Base-by-base conservation (phyloP, 2,888 invertebrate species). In the Hirtodrosophila cameraria region DNA sequence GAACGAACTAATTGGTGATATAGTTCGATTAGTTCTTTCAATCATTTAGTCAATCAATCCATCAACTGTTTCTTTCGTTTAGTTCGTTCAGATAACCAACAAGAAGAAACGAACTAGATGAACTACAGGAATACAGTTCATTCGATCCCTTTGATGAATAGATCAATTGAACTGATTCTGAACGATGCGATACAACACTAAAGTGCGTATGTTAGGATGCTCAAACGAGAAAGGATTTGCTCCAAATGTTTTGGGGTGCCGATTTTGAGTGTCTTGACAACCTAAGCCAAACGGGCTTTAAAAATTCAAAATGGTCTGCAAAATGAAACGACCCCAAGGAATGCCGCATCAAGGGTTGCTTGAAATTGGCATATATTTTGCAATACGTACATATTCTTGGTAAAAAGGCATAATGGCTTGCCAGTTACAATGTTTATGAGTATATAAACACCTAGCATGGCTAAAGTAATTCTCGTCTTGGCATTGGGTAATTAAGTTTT, bases 391-490 rank as follows among this genome's bases (percentile, higher is more conserved):
- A n/a, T n/a, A n/a, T n/a, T n/a, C n/a, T 23, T 23, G 23, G 23
- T 7, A 8, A 23, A 23, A 23, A 23, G 23, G 23, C 23, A 42
- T 61, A 52, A 52, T 42, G 38, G 62, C 62, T 42, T 28, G 38
- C 13, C 48, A 49, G 49, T 58, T 38, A 62, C 45, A 30, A 31
- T 38, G 61, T 84, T 77, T 81, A 84, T 81, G 81, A 20, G 57
- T 27, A 66, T 75, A 82, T 85, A 78, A 85, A 82, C 79, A 85
- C 80, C 83, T 66, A 52, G 25, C 46, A 66, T 50, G 16, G 28
- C 50, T 53, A 58, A 50, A 71, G 64, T 59, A 59, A 53, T 83
- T 55, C 58, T 49, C 52, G 33, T 45, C 25, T 13, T 16, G 11
- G n/a, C 35, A 9, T 7, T 20, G 36, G 20, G 15, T 23, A 46